These are phyloP conservation scores for Argyrosomus japonicus DNA, from an alignment of 2,113 vertebrate genomes.

Conservation along the genomic window DNA sequence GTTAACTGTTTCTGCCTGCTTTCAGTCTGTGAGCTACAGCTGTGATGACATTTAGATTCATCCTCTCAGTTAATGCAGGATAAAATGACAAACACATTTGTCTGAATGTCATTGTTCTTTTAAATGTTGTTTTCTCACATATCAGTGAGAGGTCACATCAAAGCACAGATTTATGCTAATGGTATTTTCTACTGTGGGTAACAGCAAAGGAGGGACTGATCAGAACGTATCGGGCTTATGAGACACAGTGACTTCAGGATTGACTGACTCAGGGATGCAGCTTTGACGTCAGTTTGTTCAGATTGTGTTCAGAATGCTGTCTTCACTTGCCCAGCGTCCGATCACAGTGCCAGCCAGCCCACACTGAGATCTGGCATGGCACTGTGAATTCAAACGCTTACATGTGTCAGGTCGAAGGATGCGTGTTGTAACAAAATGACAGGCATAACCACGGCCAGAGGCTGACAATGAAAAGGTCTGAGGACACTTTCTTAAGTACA, in stretches of 20 bases:
- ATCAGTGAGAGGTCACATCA: background rate
- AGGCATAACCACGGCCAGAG: slow-evolving; percentile 11
- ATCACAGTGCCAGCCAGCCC: background rate
- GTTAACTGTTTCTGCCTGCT: background rate
- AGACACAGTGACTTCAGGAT: background rate
- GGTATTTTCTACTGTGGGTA: background rate
- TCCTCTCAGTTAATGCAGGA: background rate
- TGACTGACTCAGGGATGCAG: background rate
- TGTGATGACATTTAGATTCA: background rate
- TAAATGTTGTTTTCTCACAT: background rate
- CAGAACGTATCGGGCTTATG: background rate
- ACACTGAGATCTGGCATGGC: background rate
- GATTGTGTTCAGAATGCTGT: background rate
- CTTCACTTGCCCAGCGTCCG: background rate
- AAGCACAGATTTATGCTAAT: background rate
- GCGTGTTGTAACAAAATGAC: background rate
- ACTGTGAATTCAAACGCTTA: background rate
- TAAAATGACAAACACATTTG: background rate
- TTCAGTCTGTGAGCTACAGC: background rate
- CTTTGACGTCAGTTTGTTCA: background rate
- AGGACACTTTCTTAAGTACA: slow-evolving; percentile 6
- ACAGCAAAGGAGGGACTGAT: background rate
- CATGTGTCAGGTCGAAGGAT: background rate
- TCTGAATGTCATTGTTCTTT: background rate
- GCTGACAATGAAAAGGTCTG: background rate